Evolutionary conservation across 2,888 invertebrate genomes (phyloP).

Genomic region (Eurytoma californica): DNA sequence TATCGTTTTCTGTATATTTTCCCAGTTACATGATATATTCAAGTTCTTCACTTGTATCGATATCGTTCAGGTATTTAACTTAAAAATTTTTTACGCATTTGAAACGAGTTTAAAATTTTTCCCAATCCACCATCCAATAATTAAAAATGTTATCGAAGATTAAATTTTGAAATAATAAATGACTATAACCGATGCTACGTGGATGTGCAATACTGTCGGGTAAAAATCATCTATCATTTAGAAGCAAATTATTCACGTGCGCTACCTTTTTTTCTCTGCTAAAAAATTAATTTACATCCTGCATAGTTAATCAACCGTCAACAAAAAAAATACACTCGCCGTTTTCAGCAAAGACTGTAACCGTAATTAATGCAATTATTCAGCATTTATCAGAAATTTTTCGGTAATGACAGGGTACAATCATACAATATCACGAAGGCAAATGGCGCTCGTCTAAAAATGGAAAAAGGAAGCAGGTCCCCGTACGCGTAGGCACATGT

Average conservation of each 20-base stretch:
- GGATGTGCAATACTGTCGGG: background rate
- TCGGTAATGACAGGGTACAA: background rate
- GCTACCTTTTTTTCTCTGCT: background rate
- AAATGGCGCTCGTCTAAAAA: background rate
- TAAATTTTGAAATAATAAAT: constrained; percentile 10
- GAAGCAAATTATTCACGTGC: constrained; percentile 35
- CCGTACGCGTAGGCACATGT: background rate
- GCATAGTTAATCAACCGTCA: constrained; percentile 30
- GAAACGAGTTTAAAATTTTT: too few relatives aligned
- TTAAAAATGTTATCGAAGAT: background rate
- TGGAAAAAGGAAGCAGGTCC: background rate
- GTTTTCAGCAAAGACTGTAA: constrained; percentile 22
- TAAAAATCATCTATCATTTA: constrained; percentile 36
- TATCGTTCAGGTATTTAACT: too few relatives aligned
- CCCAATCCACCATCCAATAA: too few relatives aligned
- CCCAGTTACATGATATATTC: background rate
- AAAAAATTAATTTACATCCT: constrained; percentile 23
- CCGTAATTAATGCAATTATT: constrained; percentile 24
- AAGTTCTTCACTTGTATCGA: too few relatives aligned
- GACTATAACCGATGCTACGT: background rate
- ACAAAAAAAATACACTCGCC: constrained; percentile 4
- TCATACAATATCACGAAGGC: constrained; percentile 5
- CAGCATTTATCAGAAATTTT: constrained; percentile 3
- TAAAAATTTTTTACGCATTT: too few relatives aligned
- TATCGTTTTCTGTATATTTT: too few relatives aligned